Percentiles rank a stretch among this genome's conserved stretches.
Conservation (phyloP, 2,888 invertebrate species). For the Heliconius aoede region DNA sequence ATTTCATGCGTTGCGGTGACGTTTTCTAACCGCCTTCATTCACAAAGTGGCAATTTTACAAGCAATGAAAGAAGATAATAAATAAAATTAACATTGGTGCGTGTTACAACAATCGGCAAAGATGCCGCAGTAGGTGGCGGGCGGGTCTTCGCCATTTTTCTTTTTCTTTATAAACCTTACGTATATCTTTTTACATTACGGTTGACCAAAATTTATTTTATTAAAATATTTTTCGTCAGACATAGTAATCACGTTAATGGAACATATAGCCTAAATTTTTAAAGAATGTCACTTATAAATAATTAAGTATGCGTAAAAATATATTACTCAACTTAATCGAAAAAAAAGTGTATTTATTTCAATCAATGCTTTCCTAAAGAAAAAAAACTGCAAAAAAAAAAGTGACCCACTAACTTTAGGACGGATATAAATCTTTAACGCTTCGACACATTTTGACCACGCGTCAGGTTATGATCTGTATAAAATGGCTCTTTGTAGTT, state of each 20-base stretch:
- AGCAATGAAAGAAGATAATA: constrained; percentile 74
- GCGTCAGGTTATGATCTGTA: constrained; percentile 78
- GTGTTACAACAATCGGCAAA: constrained; percentile 60
- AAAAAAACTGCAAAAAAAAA: constrained; percentile 48
- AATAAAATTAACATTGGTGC: constrained; percentile 76
- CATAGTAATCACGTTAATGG: neutral
- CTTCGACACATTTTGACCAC: constrained; percentile 82
- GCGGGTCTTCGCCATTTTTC: constrained; percentile 41
- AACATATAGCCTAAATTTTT: too few relatives aligned
- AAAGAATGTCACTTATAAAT: neutral
- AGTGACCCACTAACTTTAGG: constrained; percentile 59
- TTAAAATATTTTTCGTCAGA: neutral
- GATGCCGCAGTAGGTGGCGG: constrained; percentile 52
- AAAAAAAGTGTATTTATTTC: neutral
- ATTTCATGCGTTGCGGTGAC: constrained; percentile 60
- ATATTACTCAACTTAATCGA: neutral
- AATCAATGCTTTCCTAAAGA: constrained; percentile 15
- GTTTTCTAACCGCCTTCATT: constrained; percentile 64
- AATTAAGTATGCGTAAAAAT: neutral
- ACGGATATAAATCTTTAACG: constrained; percentile 76
- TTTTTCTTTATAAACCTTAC: constrained; percentile 20
- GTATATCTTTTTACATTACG: neutral
- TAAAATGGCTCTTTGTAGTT: constrained; percentile 73
- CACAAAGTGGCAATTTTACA: constrained; percentile 70
- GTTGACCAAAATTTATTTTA: neutral